A percentile compares a stretch with the other conserved stretches of the same genome.
Evolutionary conservation across 1,140 invertebrate genomes (phyloP).

Genomic region (Drosophila nannoptera): DNA sequence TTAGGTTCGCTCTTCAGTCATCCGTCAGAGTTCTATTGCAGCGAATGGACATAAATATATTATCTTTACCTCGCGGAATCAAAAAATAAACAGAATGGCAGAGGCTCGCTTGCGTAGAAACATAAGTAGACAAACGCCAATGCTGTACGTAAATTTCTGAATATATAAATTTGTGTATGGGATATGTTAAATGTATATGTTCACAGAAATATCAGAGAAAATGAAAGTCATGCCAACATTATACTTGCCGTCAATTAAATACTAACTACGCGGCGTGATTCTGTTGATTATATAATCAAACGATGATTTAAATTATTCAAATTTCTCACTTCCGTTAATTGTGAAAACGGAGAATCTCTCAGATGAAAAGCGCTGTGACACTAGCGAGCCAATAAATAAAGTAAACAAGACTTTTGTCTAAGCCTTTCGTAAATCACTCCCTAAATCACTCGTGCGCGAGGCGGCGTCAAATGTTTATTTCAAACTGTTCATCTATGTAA

Average conservation of each 20-base stretch:
- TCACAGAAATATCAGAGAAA: neutral
- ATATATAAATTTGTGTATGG: neutral
- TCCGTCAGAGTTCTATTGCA: constrained; percentile 27
- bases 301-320: constrained; percentile 56
- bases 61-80: neutral
- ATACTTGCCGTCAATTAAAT: constrained; percentile 24
- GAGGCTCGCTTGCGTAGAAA: constrained; percentile 70
- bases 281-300: constrained; percentile 53
- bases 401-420: constrained; percentile 7
- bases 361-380: constrained; percentile 9
- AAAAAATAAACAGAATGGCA: constrained; percentile 49
- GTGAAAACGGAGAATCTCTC: constrained; percentile 34
- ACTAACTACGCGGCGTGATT: constrained; percentile 19
- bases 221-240: constrained; percentile 35
- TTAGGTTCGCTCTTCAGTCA: constrained; percentile 47
- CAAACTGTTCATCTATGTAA: constrained; percentile 19
- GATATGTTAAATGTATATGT: neutral
- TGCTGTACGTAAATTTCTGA: constrained; percentile 58
- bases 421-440: constrained; percentile 58
- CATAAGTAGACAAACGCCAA: constrained; percentile 67
- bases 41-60: constrained; percentile 49
- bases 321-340: constrained; percentile 70
- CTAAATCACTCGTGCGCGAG: constrained; percentile 59
- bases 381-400: constrained; percentile 43
- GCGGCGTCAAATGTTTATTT: constrained; percentile 41